phyloP scores from a whole-genome alignment of 2,888 invertebrate species.

The Tipula helvola region DNA sequence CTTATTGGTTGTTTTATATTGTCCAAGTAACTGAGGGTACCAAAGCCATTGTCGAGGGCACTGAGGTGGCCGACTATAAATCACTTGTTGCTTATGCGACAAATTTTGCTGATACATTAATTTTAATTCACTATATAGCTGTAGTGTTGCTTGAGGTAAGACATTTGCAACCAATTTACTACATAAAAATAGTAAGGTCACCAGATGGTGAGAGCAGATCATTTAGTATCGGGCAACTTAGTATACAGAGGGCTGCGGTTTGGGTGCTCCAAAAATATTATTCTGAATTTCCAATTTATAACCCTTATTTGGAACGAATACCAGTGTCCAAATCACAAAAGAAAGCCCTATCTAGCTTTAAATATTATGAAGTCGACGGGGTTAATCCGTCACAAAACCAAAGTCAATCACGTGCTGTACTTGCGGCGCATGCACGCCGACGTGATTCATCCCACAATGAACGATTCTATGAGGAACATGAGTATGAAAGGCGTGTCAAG shows the following conservation, averaged over 20 bases:
- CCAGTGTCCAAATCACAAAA: slow-evolving; percentile 72
- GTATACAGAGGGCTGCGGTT: slow-evolving; percentile 90
- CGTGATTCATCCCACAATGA: slow-evolving; percentile 92
- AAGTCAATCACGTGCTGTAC: slow-evolving; percentile 55
- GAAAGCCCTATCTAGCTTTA: slow-evolving; percentile 73
- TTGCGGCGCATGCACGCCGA: slow-evolving; percentile 67
- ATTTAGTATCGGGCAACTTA: slow-evolving; percentile 79
- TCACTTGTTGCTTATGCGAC: slow-evolving; percentile 85
- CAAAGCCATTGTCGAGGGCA: slow-evolving; percentile 64
- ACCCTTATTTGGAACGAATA: slow-evolving; percentile 86
- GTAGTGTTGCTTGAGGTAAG: slow-evolving; percentile 88
- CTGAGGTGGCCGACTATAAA: slow-evolving; percentile 72
- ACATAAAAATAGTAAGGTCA: slow-evolving; percentile 81
- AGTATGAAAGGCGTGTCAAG: slow-evolving; percentile 84
- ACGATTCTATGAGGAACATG: slow-evolving; percentile 95
- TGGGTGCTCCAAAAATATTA: slow-evolving; percentile 93
- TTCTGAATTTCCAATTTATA: slow-evolving; percentile 91
- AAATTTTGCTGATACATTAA: slow-evolving; percentile 82
- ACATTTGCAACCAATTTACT: slow-evolving; percentile 81
- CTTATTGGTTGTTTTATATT: slow-evolving; percentile 97
- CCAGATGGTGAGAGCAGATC: slow-evolving; percentile 89
- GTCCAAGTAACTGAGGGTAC: slow-evolving; percentile 78
- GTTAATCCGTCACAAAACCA: slow-evolving; percentile 54
- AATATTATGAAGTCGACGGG: slow-evolving; percentile 95
- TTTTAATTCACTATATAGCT: slow-evolving; percentile 90